These are phyloP conservation scores for Aphis gossypii DNA, from an alignment of 1,140 invertebrate genomes.

Conservation along the genomic window DNA sequence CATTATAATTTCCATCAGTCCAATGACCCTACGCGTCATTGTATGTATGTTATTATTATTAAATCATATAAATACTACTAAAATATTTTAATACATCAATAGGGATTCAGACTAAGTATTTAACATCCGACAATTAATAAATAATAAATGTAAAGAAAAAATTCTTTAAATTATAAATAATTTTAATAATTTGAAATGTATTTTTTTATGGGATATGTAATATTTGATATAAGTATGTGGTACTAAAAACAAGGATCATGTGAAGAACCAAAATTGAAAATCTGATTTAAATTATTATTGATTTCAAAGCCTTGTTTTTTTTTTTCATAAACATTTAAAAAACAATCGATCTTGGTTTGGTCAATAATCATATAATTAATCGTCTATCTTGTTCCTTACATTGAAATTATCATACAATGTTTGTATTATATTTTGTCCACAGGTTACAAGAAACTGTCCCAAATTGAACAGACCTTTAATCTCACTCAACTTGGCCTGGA, in stretches of 20 bases:
- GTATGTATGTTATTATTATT: no score
- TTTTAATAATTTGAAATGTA: not conserved
- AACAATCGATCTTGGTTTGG: not conserved
- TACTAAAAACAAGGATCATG: not conserved
- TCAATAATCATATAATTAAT: not conserved
- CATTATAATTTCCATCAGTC: no score
- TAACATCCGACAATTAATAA: not conserved
- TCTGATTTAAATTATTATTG: not conserved
- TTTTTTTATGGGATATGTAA: not conserved
- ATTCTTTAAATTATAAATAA: not conserved
- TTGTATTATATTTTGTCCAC: not conserved
- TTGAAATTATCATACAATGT: not conserved
- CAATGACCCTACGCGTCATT: no score
- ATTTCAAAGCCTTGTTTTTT: not conserved
- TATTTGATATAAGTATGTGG: not conserved
- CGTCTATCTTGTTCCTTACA: no score
- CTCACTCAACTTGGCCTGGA: constrained; percentile 43
- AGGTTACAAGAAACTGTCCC: not conserved
- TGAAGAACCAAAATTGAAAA: not conserved
- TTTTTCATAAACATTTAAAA: not conserved
- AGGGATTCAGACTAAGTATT: not conserved
- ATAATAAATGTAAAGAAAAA: not conserved
- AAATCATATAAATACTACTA: not conserved
- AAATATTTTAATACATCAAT: not conserved
- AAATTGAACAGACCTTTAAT: constrained; percentile 18